phyloP scores from a whole-genome alignment of 2,797 vertebrate species.

The Lepus townsendii region DNA sequence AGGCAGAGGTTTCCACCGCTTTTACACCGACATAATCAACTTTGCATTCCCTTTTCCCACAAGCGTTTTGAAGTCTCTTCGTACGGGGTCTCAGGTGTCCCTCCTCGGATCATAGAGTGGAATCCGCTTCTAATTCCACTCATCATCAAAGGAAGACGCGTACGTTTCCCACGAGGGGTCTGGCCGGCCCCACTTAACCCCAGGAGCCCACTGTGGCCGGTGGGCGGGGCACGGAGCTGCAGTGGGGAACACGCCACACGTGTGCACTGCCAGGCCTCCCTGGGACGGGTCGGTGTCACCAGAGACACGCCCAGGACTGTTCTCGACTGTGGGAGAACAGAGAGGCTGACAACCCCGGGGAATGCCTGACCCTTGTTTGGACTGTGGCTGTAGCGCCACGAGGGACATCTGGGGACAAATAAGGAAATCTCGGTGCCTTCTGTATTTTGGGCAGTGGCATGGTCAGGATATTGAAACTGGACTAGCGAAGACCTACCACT shows the following conservation, averaged over 20 bases:
- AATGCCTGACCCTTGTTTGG: not conserved
- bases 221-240: not conserved
- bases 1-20: too few species aligned
- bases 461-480: not conserved
- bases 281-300: rapidly evolving
- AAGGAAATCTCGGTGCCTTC: not conserved
- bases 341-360: not conserved
- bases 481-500: too few species aligned
- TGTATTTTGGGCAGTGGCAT: too few species aligned
- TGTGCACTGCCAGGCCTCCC: not conserved
- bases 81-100: not conserved
- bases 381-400: conserved; percentile 24
- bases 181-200: not conserved
- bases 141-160: not conserved
- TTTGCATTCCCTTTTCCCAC: too few species aligned
- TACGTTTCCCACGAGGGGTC: not conserved
- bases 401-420: conserved; percentile 13
- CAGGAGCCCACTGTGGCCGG: not conserved
- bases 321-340: not conserved
- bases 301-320: conserved; percentile 10
- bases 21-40: too few species aligned
- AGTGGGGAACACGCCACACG: not conserved
- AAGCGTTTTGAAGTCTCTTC: too few species aligned
- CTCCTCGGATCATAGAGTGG: not conserved
- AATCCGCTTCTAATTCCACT: not conserved